Evolutionary conservation across 1,140 invertebrate genomes (phyloP).

Genomic region (Lordiphosa mommai): DNA sequence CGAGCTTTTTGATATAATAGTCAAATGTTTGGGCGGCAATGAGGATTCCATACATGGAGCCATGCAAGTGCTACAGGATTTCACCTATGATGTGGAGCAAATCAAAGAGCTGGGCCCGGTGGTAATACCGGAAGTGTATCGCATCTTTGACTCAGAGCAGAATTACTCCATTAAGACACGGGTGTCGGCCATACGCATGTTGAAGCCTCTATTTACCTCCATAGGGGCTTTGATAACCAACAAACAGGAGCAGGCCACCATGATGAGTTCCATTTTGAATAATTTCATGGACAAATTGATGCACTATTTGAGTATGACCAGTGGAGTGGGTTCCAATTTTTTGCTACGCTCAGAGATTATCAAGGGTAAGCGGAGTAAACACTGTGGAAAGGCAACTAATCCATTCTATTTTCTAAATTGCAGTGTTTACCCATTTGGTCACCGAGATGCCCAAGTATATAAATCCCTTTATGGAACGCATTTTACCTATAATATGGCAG

Average conservation of each 20-base stretch:
- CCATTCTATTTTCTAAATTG: neutral
- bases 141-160: conserved; percentile 85
- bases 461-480: conserved; percentile 83
- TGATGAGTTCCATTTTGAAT: conserved; percentile 84
- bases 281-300: conserved; percentile 88
- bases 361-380: conserved; percentile 80
- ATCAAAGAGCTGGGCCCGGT: conserved; percentile 87
- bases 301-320: conserved; percentile 82
- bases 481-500: conserved; percentile 87
- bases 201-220: conserved; percentile 72
- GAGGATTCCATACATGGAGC: conserved; percentile 87
- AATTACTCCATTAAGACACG: conserved; percentile 80
- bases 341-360: conserved; percentile 87
- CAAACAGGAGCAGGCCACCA: conserved; percentile 86
- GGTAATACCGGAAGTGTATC: conserved; percentile 88
- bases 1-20: conserved; percentile 86
- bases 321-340: conserved; percentile 83
- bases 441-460: conserved; percentile 86
- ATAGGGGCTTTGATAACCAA: conserved; percentile 83
- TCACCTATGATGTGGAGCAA: conserved; percentile 87
- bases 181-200: conserved; percentile 67
- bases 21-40: conserved; percentile 83
- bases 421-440: conserved; percentile 83
- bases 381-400: neutral
- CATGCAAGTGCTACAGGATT: conserved; percentile 89